Evolutionary conservation across 2,113 vertebrate genomes (phyloP).

Genomic region (Apus apus): DNA sequence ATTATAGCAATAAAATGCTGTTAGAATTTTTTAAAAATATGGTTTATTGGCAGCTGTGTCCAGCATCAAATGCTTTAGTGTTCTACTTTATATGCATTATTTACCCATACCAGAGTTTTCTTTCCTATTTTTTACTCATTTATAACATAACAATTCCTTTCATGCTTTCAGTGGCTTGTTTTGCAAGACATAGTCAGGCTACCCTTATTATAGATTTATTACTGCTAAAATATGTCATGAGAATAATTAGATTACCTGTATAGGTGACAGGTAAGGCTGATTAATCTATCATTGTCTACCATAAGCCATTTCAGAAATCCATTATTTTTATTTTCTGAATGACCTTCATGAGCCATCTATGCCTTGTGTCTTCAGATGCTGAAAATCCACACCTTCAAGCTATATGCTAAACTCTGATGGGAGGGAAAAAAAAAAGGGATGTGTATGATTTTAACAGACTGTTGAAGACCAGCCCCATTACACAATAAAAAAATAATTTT

Average conservation of each 20-base stretch:
- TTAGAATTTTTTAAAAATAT: neutral
- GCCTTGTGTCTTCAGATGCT: neutral
- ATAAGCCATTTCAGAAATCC: neutral
- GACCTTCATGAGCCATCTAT: neutral
- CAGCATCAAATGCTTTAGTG: neutral
- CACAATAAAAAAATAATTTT: neutral
- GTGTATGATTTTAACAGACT: neutral
- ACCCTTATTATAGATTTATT: neutral
- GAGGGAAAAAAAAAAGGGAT: neutral
- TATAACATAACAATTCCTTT: neutral
- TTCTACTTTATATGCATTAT: neutral
- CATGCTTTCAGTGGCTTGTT: neutral
- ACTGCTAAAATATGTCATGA: neutral
- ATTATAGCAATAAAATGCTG: neutral
- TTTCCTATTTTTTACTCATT: neutral
- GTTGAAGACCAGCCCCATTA: neutral
- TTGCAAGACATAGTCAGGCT: neutral
- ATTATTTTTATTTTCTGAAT: neutral
- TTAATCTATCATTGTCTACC: neutral
- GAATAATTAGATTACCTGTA: neutral
- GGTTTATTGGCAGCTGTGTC: neutral
- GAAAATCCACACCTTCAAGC: neutral
- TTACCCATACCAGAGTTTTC: neutral
- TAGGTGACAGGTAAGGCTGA: neutral
- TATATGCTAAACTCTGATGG: neutral